Evolutionary conservation across 2,113 vertebrate genomes (phyloP).

Genomic region (Plectropomus leopardus): DNA sequence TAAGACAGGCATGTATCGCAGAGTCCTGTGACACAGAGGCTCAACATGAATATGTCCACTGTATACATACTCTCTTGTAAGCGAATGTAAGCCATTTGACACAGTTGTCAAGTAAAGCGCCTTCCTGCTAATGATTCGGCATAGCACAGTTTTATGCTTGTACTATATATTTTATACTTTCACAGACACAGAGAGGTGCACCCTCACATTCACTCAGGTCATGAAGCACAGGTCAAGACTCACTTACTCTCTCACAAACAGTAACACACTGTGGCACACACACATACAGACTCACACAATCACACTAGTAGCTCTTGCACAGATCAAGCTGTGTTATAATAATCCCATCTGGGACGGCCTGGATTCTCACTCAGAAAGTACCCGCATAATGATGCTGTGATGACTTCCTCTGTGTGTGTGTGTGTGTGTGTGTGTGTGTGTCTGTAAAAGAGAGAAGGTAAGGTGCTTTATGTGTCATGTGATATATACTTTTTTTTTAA

Average conservation of each 20-base stretch:
- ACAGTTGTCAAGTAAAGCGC: conserved; percentile 24
- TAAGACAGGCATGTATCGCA: conserved; percentile 21
- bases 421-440: conserved; percentile 32
- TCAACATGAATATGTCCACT: conserved; percentile 17
- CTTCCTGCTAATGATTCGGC: conserved; percentile 21
- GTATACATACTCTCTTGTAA: conserved; percentile 1
- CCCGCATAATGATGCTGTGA: conserved; percentile 71
- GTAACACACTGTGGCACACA: conserved; percentile 23
- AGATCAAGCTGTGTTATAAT: conserved; percentile 73
- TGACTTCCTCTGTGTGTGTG: conserved; percentile 55
- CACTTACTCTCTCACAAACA: conserved; percentile 38
- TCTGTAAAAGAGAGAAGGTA: conserved; percentile 16
- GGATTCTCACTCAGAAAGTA: conserved; percentile 64
- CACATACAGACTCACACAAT: conserved; percentile 22
- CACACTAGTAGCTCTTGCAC: conserved; percentile 50
- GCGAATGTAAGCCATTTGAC: conserved; percentile 17
- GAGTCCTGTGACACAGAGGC: conserved; percentile 28
- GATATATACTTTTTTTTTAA: conserved; percentile 67
- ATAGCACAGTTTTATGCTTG: conserved; percentile 25
- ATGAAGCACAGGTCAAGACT: conserved; percentile 48
- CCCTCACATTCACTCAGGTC: conserved; percentile 54
- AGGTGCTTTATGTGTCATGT: conserved; percentile 57
- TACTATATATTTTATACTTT: conserved; percentile 39
- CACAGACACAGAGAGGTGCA: conserved; percentile 35
- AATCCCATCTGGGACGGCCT: conserved; percentile 72